These are phyloP conservation scores for Scatophagus argus DNA, from an alignment of 2,113 vertebrate species.

Conservation along the genomic window DNA sequence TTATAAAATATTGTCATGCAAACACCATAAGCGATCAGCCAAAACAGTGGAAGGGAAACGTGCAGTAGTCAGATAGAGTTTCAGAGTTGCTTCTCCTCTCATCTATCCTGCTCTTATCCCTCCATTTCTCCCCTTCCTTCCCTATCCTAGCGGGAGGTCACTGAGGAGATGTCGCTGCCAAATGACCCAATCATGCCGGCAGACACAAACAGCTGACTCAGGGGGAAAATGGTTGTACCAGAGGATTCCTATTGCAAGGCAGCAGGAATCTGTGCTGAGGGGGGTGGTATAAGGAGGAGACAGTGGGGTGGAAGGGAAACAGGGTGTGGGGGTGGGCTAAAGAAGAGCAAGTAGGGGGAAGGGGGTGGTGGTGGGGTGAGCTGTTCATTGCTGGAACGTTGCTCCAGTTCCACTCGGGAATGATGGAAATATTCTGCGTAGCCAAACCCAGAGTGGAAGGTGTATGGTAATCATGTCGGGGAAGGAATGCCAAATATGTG, in stretches of 20 bases:
- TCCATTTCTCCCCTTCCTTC: slow-evolving; percentile 64
- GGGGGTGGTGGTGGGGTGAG: slow-evolving; percentile 64
- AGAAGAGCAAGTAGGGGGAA: slow-evolving; percentile 66
- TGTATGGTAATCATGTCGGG: slow-evolving; percentile 85
- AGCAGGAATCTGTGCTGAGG: slow-evolving; percentile 70
- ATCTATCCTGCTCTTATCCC: slow-evolving; percentile 55
- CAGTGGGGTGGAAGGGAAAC: slow-evolving; percentile 56
- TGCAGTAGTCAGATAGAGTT: slow-evolving; percentile 62
- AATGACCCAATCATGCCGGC: slow-evolving; percentile 81
- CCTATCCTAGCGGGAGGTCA: slow-evolving; percentile 76
- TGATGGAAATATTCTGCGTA: slow-evolving; percentile 84
- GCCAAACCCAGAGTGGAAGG: slow-evolving; percentile 87
- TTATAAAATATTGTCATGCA: slow-evolving; percentile 28
- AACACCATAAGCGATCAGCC: slow-evolving; percentile 33
- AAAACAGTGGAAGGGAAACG: slow-evolving; percentile 46
- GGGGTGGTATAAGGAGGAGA: slow-evolving; percentile 57
- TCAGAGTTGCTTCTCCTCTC: slow-evolving; percentile 56
- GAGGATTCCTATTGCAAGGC: slow-evolving; percentile 77
- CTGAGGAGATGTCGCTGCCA: slow-evolving; percentile 78
- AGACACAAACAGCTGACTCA: slow-evolving; percentile 85
- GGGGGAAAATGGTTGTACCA: slow-evolving; percentile 72
- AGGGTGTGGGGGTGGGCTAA: slow-evolving; percentile 58
- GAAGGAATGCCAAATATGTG: slow-evolving; percentile 88
- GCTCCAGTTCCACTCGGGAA: slow-evolving; percentile 78
- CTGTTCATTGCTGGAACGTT: slow-evolving; percentile 77